Base-by-base conservation (phyloP, 2,888 invertebrate species). In the Rhagium mordax region DNA sequence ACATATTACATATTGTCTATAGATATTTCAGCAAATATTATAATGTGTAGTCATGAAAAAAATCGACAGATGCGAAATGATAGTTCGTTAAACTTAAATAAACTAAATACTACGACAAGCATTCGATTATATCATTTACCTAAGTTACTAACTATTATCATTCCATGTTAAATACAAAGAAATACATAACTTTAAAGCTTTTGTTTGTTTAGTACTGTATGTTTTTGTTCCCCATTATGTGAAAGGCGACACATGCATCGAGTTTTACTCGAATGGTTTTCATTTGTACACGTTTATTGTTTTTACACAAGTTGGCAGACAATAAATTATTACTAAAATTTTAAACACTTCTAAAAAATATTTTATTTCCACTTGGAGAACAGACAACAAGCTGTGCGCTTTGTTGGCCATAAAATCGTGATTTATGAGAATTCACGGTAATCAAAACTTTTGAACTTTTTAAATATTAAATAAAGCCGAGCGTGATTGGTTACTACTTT, bases 221-320 rank as follows among this genome's bases (percentile, higher is more conserved):
- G 49, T 62, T 16, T 21, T 62, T 62, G 21, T 62, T 62, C 48
- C 7, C 48, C 7, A 62, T 62, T 41, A 62, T 62, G 49, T 10
- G 48, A 48, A 21, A 24, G 49, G 62, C 62, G 62, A 62, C 62
- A 62, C 62, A 62, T 62, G 62, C 62, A 48, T 24, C 24, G 27
- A 49, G 62, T 48, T 62, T 21, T 49, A 10, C 16, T 27, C 62
- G 62, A 62, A 20, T n/a, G 6, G 62, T 49, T 48, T 62, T 62
- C 49, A 62, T 62, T 20, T 62, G 49, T 62, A 62, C 48, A 49
- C 8, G 49, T 49, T 62, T 48, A 20, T 62, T 62, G 62, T 62
- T 62, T 62, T 48, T 48, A 41, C 49, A 20, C 48, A 20, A 20
- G 15, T 16, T 62, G 62, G 27, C 49, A 21, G 21, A 62, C 48